Evolutionary conservation across 1,140 invertebrate genomes (phyloP).

Genomic region (Orius insidiosus): DNA sequence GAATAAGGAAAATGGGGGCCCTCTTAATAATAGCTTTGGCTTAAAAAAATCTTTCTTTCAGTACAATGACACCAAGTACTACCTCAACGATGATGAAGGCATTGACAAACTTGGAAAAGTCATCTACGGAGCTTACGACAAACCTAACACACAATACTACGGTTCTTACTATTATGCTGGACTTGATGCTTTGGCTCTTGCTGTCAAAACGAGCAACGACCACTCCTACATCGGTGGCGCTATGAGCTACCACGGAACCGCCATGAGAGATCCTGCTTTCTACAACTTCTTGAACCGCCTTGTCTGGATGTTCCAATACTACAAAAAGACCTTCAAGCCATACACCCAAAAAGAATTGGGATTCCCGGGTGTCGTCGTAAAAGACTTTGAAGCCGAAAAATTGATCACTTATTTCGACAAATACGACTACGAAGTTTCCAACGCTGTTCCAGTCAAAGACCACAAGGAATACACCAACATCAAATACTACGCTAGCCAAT

Average conservation of each 20-base stretch:
- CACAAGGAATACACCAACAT: slow-evolving; percentile 5
- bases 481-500: slow-evolving; percentile 32
- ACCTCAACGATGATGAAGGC: slow-evolving; percentile 4
- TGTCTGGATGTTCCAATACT: slow-evolving; percentile 34
- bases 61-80: slow-evolving; percentile 24
- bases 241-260: neutral
- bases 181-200: slow-evolving; percentile 27
- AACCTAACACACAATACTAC: slow-evolving; percentile 24
- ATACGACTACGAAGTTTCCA: slow-evolving; percentile 7
- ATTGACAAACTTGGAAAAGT: slow-evolving; percentile 5
- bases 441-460: slow-evolving; percentile 1
- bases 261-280: slow-evolving; percentile 31
- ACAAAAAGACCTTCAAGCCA: slow-evolving; percentile 29
- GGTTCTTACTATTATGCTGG: slow-evolving; percentile 31
- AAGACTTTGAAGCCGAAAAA: slow-evolving; percentile 34
- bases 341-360: slow-evolving; percentile 38
- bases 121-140: slow-evolving; percentile 1
- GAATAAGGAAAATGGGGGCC: too few species aligned
- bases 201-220: slow-evolving; percentile 29
- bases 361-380: slow-evolving; percentile 41
- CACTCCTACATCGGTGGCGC: slow-evolving; percentile 2
- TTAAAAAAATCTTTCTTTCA: slow-evolving; percentile 21
- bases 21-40: neutral
- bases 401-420: slow-evolving; percentile 9
- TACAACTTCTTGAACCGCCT: slow-evolving; percentile 29